Evolutionary conservation across 2,888 invertebrate species (phyloP), one percentile per base, ranked within the genome.

Genomic region (Eupithecia pulchellata): DNA sequence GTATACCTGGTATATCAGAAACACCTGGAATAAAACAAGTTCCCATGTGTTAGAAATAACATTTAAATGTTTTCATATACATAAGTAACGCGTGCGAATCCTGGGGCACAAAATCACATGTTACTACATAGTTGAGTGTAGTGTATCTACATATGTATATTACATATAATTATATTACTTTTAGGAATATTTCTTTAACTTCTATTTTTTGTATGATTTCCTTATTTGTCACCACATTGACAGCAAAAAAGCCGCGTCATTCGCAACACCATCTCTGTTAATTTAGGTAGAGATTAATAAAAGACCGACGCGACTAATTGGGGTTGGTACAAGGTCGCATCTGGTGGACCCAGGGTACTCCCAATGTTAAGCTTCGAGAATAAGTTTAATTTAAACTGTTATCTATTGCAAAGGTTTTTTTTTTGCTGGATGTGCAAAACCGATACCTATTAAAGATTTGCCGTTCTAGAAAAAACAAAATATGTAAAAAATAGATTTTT

Each of bases 201-300:
- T 47, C n/a, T 47, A 6, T 47, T 47, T 9, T 20, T n/a, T 42
- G 42, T 42, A 20, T 20, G 20, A 20, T 47, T 62, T 36, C 25
- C 25, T 57, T 34, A 25, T 60, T 34, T 75, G 64, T 68, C 58
- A 72, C 77, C 75, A 71, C 77, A 78, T 81, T 78, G 77, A 75
- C 81, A 77, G 78, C 74, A 79, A 80, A 82, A 86, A 86, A 84
- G 83, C 82, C 79, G 79, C 86, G 88, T 90, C 91, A 91, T 88
- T 78, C 79, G 81, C 84, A 77, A 84, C 87, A 87, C 85, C 82
- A 81, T 81, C 81, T 80, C 62, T 84, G 89, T 89, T 89, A 90
- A 91, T 90, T 91, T 90, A 89, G 82, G 88, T 86, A 85, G 84
- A 85, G 86, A 87, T 88, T 85, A 90, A 89, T 91, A 88, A 85